A percentile compares a stretch with the other conserved stretches of the same genome.
These are phyloP conservation scores for Neoniphon sammara DNA, from an alignment of 2,797 vertebrate genomes.

Conservation along the genomic window DNA sequence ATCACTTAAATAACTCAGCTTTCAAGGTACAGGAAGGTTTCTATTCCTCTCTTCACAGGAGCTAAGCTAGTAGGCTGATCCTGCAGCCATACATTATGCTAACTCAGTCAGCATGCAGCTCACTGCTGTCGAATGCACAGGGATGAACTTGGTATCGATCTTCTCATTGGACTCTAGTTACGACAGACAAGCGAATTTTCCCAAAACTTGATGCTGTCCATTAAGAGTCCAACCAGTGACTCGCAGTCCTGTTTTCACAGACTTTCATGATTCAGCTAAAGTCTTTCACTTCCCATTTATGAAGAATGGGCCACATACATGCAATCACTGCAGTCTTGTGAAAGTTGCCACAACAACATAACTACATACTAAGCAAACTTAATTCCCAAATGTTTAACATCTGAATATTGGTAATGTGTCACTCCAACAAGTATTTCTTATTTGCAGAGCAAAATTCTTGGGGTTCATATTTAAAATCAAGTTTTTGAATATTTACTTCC, in stretches of 20 bases:
- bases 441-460: slow-evolving; percentile 23
- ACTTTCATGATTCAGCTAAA: background rate
- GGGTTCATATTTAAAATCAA: background rate
- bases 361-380: background rate
- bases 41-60: no score
- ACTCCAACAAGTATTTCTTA: background rate
- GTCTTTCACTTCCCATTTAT: slow-evolving; percentile 24
- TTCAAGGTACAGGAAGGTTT: no score
- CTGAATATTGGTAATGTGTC: no score
- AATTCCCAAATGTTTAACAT: background rate
- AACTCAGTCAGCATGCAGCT: no score
- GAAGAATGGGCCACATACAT: slow-evolving; percentile 10
- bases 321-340: background rate
- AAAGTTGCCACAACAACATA: background rate
- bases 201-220: no score
- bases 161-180: no score
- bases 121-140: no score
- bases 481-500: background rate
- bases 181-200: no score
- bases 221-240: background rate
- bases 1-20: no score
- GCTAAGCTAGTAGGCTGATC: no score
- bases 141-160: no score
- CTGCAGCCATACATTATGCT: no score
- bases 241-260: background rate